phyloP scores from a whole-genome alignment of 2,113 vertebrate species.

The Stictonetta naevosa region DNA sequence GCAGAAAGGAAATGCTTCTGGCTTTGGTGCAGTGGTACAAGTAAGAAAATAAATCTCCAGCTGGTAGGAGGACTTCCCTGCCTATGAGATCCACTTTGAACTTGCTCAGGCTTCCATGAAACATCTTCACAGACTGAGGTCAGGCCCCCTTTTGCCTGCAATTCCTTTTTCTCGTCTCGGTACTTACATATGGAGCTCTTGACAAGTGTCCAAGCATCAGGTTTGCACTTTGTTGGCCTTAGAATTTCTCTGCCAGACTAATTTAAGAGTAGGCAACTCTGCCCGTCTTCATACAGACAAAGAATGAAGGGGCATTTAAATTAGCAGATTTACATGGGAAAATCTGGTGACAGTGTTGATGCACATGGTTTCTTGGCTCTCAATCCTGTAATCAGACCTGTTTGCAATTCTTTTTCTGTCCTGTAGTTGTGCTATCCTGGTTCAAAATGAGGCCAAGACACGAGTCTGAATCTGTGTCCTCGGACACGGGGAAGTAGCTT shows the following conservation, averaged over 20 bases:
- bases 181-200: not conserved
- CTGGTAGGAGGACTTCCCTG: not conserved
- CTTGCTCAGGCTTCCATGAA: not conserved
- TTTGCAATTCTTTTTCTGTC: not conserved
- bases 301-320: not conserved
- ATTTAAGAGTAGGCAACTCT: not conserved
- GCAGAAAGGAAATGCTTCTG: not conserved
- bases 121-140: not conserved
- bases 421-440: not conserved
- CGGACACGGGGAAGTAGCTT: not conserved
- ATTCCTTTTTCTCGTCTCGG: not conserved
- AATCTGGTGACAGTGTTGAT: not conserved
- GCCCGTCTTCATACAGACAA: not conserved
- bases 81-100: not conserved
- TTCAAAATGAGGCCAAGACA: not conserved
- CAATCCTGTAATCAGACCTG: not conserved
- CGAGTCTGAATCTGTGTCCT: not conserved
- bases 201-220: not conserved
- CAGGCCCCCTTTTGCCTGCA: not conserved
- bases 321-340: not conserved
- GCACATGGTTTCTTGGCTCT: conserved; percentile 28
- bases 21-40: not conserved
- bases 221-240: not conserved
- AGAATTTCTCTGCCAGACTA: not conserved
- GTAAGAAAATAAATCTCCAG: not conserved